These are phyloP conservation scores for Acanthochromis polyacanthus DNA, from an alignment of 2,113 vertebrate genomes.

Conservation along the genomic window DNA sequence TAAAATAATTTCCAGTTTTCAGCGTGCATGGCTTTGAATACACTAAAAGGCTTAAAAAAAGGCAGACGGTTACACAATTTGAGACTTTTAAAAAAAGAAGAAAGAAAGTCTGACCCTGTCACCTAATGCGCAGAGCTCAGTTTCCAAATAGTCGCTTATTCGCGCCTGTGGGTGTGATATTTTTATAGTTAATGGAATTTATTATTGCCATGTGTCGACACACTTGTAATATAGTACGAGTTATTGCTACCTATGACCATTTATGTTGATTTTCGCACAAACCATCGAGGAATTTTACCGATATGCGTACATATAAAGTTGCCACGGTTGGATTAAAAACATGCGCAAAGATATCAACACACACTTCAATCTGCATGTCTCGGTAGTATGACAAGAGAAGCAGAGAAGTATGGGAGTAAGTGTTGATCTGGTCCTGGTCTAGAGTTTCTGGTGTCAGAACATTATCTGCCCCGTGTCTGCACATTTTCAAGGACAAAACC, in stretches of 20 bases:
- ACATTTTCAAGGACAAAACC: conserved; percentile 88
- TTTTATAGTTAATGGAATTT: conserved; percentile 41
- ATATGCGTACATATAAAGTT: conserved; percentile 3
- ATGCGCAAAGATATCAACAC: not conserved
- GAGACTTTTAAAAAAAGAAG: not conserved
- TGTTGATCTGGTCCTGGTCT: conserved; percentile 83
- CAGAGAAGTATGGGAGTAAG: conserved; percentile 69
- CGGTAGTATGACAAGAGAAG: conserved; percentile 43
- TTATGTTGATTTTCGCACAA: conserved; percentile 1
- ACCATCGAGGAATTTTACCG: not conserved
- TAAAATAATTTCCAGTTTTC: conserved; percentile 27
- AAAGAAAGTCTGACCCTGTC: conserved; percentile 16
- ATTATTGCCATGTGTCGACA: conserved; percentile 51
- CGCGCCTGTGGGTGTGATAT: conserved; percentile 40
- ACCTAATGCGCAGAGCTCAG: conserved; percentile 19
- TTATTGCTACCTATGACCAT: not conserved
- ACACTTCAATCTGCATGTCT: conserved; percentile 12
- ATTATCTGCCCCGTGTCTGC: conserved; percentile 87
- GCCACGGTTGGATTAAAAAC: not conserved
- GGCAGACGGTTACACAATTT: conserved; percentile 36
- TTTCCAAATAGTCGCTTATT: conserved; percentile 41
- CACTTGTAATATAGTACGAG: not conserved
- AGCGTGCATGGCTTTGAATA: conserved; percentile 42
- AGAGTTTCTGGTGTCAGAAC: conserved; percentile 87
- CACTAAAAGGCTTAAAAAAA: conserved; percentile 11